Evolutionary conservation across 2,888 invertebrate genomes (phyloP), one percentile per base, ranked within the genome.

Genomic region (Cyaniris semiargus): DNA sequence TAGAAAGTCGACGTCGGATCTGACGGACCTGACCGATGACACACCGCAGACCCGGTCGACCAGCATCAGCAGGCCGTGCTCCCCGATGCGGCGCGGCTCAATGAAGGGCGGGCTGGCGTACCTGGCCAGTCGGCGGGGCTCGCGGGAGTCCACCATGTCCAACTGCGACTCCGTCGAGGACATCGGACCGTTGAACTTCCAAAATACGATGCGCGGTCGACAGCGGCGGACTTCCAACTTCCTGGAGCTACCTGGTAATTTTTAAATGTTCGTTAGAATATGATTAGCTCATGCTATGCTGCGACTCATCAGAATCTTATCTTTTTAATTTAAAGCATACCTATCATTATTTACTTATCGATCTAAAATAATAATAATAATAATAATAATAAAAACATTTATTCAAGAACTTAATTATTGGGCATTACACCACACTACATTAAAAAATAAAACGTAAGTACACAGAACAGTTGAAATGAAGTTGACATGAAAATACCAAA

Each of bases 181-280:
- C 83, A 96, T 97, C 76, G 97, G 97, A 0, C 97, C 97, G 8
- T 89, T 97, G 79, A 97, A 97, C 88, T 97, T 97, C 88, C 96
- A 96, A 85, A 96, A 96, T 80, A 96, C 97, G 34, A 96, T 96
- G 82, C 95, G 97, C 2, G 96, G 96, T 1, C 94, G 97, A 23
- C 97, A 97, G 86, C 92, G 98, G 44, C 94, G 97, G 82, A 97
- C 97, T 4, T 97, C 97, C 0, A 98, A 98, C 90, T 98, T 98
- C 86, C 93, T 98, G 76, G 98, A 98, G 88, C 89, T 98, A 82
- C 98, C 98, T 88, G 97, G 97, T 97, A 88, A 92, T 91, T 87
- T 56, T 38, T 15, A 13, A 18, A 21, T 74, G 48, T 48, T 13
- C 18, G 18, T 15, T 10, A 48, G 13, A 48, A 74, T 21, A 21